Conservation (phyloP, 2,888 invertebrate species). For the Plagodis dolabraria region DNA sequence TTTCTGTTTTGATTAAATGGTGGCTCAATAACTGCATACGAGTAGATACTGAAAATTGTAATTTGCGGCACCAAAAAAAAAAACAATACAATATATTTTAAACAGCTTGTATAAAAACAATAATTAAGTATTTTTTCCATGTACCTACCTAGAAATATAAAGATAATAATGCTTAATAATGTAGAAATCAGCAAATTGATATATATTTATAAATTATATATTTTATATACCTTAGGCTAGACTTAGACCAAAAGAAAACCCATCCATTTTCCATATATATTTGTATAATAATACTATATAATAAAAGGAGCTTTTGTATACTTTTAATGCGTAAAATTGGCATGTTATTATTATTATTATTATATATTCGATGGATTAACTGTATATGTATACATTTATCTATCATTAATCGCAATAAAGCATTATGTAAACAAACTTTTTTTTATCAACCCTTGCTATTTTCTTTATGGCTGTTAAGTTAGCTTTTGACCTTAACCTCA, state of each 20-base stretch:
- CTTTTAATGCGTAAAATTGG: slow-evolving; percentile 27
- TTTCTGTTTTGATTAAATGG: too few relatives aligned
- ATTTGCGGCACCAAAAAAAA: too few relatives aligned
- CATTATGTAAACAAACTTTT: slow-evolving; percentile 18
- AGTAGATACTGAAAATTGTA: too few relatives aligned
- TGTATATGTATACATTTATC: slow-evolving; percentile 29
- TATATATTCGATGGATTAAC: slow-evolving; percentile 26
- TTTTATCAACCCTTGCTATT: neutral
- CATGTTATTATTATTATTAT: slow-evolving; percentile 19
- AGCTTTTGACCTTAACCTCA: too few relatives aligned
- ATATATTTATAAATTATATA: slow-evolving; percentile 15
- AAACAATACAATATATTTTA: slow-evolving; percentile 9
- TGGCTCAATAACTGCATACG: too few relatives aligned
- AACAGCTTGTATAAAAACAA: slow-evolving; percentile 15
- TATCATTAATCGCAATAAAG: slow-evolving; percentile 36
- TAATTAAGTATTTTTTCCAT: slow-evolving; percentile 19
- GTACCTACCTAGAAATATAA: slow-evolving; percentile 37
- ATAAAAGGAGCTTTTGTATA: slow-evolving; percentile 40
- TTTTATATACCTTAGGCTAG: slow-evolving; percentile 60
- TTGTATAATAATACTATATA: slow-evolving; percentile 39
- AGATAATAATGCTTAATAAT: slow-evolving; percentile 31
- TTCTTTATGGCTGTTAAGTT: too few relatives aligned
- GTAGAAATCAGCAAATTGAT: slow-evolving; percentile 43
- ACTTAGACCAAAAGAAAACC: slow-evolving; percentile 67
- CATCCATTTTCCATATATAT: slow-evolving; percentile 49